Base-by-base conservation (phyloP, 2,797 vertebrate species). In the Ciconia nigra region DNA sequence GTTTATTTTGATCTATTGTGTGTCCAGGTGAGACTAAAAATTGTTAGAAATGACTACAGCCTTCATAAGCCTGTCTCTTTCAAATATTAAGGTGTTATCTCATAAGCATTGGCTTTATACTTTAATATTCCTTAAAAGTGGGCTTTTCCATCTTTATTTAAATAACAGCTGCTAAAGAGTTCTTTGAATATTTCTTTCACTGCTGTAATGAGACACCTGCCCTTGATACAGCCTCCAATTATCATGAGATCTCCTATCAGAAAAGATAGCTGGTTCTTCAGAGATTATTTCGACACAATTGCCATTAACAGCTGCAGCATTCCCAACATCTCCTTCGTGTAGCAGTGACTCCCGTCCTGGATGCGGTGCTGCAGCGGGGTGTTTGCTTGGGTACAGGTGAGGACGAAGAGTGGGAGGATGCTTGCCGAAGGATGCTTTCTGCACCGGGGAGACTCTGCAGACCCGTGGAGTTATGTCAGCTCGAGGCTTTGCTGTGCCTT, bases 91-190 rank as follows among this genome's bases (percentile, higher is more conserved):
- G 66, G 47, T 85, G 58, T 62, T 87, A 66, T 13, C 42, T 87
- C 35, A 22, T 22, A 65, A 85, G 22, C 37, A 37, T 25, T 87
- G 33, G 11, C 71, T 91, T 92, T 72, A 65, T 82, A 52, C 35
- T 58, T 94, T 49, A 80, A 65, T 80, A 71, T 85, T 73, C 42
- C 52, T 80, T 49, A 67, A 61, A 70, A 83, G 21, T 9, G 1
- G 16, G 14, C 14, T 83, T 92, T 89, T 31, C 67, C 57, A 87
- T 74, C 86, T 95, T 93, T 73, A 67, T 96, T 91, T 95, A 95
- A 96, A 87, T 77, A 88, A 71, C 41, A 88, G 52, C 63, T 62
- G 47, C 72, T 87, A 49, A 73, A 91, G 70, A 90, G 28, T 93
- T 87, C 65, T 78, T 89, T 93, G 90, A 87, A 47, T 72, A 52